phyloP scores from a whole-genome alignment of 2,888 invertebrate genomes.

The Eubasilissa splendida region DNA sequence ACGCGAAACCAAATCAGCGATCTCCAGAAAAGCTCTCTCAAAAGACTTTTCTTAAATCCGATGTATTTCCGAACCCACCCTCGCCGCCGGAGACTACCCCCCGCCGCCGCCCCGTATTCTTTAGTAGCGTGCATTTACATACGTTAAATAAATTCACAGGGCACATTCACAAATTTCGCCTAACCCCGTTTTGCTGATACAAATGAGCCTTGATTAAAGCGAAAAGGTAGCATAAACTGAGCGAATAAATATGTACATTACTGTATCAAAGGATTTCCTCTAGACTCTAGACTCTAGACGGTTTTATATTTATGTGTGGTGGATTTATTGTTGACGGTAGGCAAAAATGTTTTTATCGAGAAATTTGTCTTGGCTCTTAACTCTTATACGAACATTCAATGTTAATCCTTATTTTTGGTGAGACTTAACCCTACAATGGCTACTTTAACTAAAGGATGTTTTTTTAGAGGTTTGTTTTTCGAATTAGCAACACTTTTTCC shows the following conservation, averaged over 20 bases:
- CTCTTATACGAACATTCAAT: too few relatives aligned
- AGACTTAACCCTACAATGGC: too few relatives aligned
- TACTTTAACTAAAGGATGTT: too few relatives aligned
- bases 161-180: conserved; percentile 25
- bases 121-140: conserved; percentile 32
- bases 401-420: too few relatives aligned
- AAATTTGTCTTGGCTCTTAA: too few relatives aligned
- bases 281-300: too few relatives aligned
- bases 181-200: conserved; percentile 25
- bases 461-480: too few relatives aligned
- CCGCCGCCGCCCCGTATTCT: background rate
- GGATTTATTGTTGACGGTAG: too few relatives aligned
- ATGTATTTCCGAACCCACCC: conserved; percentile 13
- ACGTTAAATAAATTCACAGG: conserved; percentile 30
- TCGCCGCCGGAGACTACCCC: background rate
- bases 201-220: conserved; percentile 29
- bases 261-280: too few relatives aligned
- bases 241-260: conserved; percentile 6
- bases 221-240: background rate
- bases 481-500: too few relatives aligned
- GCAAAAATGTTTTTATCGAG: too few relatives aligned
- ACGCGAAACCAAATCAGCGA: conserved; percentile 12
- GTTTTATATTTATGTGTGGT: too few relatives aligned
- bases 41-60: conserved; percentile 22
- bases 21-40: background rate